Evolutionary conservation across 1,140 invertebrate genomes (phyloP), one percentile per base, ranked within the genome.

Genomic region (Piezodorus guildinii): DNA sequence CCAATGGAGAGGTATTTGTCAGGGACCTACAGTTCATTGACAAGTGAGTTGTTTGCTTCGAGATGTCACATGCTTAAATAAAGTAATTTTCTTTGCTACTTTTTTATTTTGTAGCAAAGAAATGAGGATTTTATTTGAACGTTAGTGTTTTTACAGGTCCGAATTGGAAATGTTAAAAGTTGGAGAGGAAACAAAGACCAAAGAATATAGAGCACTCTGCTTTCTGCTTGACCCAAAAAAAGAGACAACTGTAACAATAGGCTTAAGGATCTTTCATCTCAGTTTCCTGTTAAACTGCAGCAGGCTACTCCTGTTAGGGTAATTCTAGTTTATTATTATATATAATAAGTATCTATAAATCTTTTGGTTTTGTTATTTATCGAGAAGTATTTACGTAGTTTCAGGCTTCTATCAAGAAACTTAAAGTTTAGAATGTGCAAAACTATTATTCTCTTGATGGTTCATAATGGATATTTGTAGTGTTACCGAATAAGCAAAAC

Each of bases 301-400:
- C 90, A 94, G 72, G 85, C 84, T 71, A 94, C 91, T 1, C 90
- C 90, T 0, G 75, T 95, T 16, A 74, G 93, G 68, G 93, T 96
- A 23, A 56, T 39, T 39, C 6, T 39, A 12, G 12, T 39, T 39
- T 39, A 5, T 39, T 39, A 39, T 3, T 30, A n/a, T n/a, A n/a
- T n/a, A n/a, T n/a, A n/a, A n/a, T n/a, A n/a, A n/a, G n/a, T n/a
- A n/a, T n/a, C n/a, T n/a, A n/a, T n/a, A n/a, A n/a, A n/a, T n/a
- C n/a, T n/a, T n/a, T n/a, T n/a, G n/a, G n/a, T n/a, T n/a, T n/a
- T n/a, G n/a, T n/a, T n/a, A n/a, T n/a, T n/a, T n/a, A n/a, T n/a
- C n/a, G n/a, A n/a, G n/a, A n/a, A n/a, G n/a, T n/a, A n/a, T n/a
- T n/a, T n/a, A n/a, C n/a, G n/a, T n/a, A n/a, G n/a, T n/a, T n/a